Percentiles rank a stretch among this genome's conserved stretches.
These are phyloP conservation scores for Nebria brevicollis DNA, from an alignment of 2,888 invertebrate species.

Conservation along the genomic window DNA sequence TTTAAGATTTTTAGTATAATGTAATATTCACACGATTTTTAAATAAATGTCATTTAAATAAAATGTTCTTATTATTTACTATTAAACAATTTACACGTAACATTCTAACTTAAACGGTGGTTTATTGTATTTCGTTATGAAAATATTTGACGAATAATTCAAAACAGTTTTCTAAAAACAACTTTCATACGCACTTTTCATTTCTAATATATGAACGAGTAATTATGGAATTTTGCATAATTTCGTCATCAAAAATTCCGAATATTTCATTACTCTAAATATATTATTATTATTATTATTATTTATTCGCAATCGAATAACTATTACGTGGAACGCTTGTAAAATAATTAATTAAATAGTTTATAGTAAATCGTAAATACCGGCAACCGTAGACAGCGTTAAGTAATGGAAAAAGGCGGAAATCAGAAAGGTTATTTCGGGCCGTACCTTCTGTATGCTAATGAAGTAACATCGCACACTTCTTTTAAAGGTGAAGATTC, in stretches of 20 bases:
- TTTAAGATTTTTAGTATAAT: slow-evolving; percentile 6
- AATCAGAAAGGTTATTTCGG: slow-evolving; percentile 38
- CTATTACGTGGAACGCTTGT: slow-evolving; percentile 16
- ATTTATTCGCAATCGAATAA: background rate
- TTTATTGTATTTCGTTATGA: background rate
- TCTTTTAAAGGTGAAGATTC: slow-evolving; percentile 38
- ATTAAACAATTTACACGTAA: background rate
- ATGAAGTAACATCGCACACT: slow-evolving; percentile 20
- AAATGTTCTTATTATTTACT: background rate
- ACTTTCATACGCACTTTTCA: slow-evolving; percentile 15
- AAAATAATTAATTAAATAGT: slow-evolving; percentile 31
- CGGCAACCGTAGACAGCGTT: slow-evolving; percentile 24
- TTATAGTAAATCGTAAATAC: slow-evolving; percentile 15
- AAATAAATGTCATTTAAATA: slow-evolving; percentile 13
- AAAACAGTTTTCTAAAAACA: slow-evolving; percentile 8
- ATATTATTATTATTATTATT: slow-evolving; percentile 20
- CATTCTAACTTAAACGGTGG: too few species aligned
- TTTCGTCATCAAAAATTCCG: background rate
- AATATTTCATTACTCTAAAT: slow-evolving; percentile 13
- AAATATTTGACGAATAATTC: background rate
- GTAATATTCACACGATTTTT: slow-evolving; percentile 19
- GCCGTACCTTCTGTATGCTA: slow-evolving; percentile 33
- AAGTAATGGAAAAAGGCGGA: slow-evolving; percentile 42
- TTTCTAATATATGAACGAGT: background rate
- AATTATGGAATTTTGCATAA: slow-evolving; percentile 8